Conservation (phyloP, 2,888 invertebrate genomes). For the Catocala sponsa region DNA sequence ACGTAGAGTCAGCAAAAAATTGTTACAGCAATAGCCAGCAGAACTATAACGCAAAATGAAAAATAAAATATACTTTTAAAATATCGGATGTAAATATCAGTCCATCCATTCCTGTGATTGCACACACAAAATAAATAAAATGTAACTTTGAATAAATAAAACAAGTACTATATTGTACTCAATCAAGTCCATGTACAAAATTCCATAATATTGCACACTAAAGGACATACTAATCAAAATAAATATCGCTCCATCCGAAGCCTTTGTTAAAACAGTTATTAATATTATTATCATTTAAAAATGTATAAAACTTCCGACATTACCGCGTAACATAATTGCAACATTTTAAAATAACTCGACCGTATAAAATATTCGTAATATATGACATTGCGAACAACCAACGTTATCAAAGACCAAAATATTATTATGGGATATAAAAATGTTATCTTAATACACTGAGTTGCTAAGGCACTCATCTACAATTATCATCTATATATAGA, state of each 20-base stretch:
- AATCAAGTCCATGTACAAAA: conserved; percentile 52
- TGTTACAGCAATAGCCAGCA: conserved; percentile 65
- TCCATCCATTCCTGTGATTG: conserved; percentile 82
- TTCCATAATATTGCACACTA: conserved; percentile 52
- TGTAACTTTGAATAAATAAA: conserved; percentile 67
- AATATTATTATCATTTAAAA: conserved; percentile 49
- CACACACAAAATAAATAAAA: conserved; percentile 64
- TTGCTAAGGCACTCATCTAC: conserved; percentile 87
- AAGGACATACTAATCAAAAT: conserved; percentile 50
- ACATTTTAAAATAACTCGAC: conserved; percentile 56
- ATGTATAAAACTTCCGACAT: conserved; percentile 54
- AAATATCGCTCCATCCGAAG: conserved; percentile 58
- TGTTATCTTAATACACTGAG: conserved; percentile 80
- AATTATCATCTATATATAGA: conserved; percentile 76
- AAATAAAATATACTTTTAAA: conserved; percentile 58
- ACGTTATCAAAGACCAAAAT: conserved; percentile 59
- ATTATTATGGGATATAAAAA: conserved; percentile 66
- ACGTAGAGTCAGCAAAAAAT: conserved; percentile 60
- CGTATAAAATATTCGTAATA: conserved; percentile 60
- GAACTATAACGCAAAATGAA: conserved; percentile 56
- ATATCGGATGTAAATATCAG: conserved; percentile 80
- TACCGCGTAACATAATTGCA: conserved; percentile 61
- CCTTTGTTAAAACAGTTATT: conserved; percentile 50
- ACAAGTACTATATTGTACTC: conserved; percentile 69
- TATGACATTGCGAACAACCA: conserved; percentile 56